A percentile compares a stretch with the other conserved stretches of the same genome.
These are phyloP conservation scores for Macropis europaea DNA, from an alignment of 2,888 invertebrate genomes.

Conservation along the genomic window DNA sequence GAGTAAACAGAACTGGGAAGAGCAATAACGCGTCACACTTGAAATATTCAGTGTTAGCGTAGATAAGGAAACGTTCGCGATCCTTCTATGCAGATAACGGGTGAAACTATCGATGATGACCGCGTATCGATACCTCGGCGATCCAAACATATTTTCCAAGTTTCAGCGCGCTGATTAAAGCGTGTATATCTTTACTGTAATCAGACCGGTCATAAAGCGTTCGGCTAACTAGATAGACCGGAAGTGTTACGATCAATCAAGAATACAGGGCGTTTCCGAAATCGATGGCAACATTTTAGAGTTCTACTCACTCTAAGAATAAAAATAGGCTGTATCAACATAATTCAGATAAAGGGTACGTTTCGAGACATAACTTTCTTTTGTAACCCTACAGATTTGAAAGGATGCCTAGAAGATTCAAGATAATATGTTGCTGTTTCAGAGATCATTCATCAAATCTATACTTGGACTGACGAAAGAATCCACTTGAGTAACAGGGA, in stretches of 20 bases:
- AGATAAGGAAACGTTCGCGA: conserved; percentile 41
- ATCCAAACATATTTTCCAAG: conserved; percentile 32
- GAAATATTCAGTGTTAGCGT: conserved; percentile 11
- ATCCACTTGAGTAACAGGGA: too few species aligned
- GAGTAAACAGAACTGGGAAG: too few species aligned
- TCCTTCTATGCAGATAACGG: conserved; percentile 39
- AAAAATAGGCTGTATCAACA: not conserved
- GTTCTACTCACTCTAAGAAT: too few species aligned
- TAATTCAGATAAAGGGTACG: too few species aligned
- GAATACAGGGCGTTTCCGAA: not conserved
- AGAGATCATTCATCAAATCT: too few species aligned
- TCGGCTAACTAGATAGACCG: conserved; percentile 14
- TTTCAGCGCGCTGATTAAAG: conserved; percentile 34
- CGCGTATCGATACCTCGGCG: conserved; percentile 16
- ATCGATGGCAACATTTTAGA: too few species aligned
- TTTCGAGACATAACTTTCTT: too few species aligned
- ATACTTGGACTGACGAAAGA: too few species aligned
- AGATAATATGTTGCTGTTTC: too few species aligned
- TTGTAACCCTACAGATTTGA: too few species aligned
- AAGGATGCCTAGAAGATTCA: too few species aligned
- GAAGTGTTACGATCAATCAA: conserved; percentile 31
- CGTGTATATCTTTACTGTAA: conserved; percentile 42
- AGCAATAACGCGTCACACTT: too few species aligned
- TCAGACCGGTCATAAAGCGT: conserved; percentile 31
- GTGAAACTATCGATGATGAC: conserved; percentile 36